These are phyloP conservation scores for Synergus japonicus DNA, from an alignment of 2,888 invertebrate genomes.

Conservation along the genomic window DNA sequence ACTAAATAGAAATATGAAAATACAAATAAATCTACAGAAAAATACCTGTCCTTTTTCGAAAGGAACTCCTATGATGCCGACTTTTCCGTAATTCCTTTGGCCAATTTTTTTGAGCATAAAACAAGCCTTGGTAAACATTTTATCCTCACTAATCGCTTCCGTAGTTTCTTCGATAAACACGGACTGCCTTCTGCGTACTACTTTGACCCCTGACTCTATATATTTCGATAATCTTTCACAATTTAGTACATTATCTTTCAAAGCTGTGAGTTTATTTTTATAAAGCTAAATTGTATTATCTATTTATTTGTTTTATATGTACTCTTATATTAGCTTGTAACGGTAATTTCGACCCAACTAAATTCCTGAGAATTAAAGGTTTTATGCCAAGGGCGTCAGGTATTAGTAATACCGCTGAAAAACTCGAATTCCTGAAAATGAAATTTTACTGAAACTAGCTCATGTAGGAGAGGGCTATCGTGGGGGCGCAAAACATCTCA, in stretches of 20 bases:
- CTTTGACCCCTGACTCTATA: not conserved
- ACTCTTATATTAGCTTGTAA: too few species aligned
- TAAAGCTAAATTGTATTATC: too few species aligned
- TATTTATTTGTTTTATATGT: too few species aligned
- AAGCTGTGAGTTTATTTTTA: too few species aligned
- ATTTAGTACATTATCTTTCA: not conserved
- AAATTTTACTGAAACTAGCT: too few species aligned
- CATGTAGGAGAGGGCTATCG: too few species aligned
- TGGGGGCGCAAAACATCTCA: too few species aligned
- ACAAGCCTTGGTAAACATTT: conserved; percentile 63
- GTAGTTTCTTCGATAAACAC: not conserved
- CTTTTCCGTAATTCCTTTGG: conserved; percentile 74
- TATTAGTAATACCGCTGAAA: too few species aligned
- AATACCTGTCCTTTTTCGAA: conserved; percentile 86
- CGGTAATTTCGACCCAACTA: too few species aligned
- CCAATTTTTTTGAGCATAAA: conserved; percentile 54
- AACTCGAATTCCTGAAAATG: too few species aligned
- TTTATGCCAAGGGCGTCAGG: too few species aligned
- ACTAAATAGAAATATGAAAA: not conserved
- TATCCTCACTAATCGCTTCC: conserved; percentile 37
- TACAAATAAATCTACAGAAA: not conserved
- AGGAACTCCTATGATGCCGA: conserved; percentile 89
- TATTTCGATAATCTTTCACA: not conserved
- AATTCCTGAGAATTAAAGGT: too few species aligned
- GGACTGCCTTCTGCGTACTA: not conserved